phyloP scores from a whole-genome alignment of 2,797 vertebrate genomes.

The Myotis daubentonii region DNA sequence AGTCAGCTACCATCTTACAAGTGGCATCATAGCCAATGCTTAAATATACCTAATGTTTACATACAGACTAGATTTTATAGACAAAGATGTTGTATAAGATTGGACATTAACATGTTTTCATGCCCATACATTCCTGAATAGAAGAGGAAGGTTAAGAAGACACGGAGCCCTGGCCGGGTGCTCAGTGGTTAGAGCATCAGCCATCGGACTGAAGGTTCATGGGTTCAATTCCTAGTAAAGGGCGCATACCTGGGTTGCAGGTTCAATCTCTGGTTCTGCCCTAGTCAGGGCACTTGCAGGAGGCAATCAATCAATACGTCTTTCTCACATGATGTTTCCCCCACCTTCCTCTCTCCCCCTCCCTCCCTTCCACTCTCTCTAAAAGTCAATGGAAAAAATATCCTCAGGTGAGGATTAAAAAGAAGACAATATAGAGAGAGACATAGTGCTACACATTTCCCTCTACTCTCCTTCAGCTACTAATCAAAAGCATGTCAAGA shows the following conservation, averaged over 20 bases:
- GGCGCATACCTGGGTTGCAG: not conserved
- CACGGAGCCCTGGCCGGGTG: not conserved
- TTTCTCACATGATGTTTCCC: not conserved
- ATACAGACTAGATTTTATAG: not conserved
- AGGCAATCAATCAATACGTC: not conserved
- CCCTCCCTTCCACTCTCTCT: not conserved
- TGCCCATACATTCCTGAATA: not conserved
- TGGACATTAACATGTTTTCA: not conserved
- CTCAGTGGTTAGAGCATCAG: not conserved
- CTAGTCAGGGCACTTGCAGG: not conserved
- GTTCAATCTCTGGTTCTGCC: not conserved
- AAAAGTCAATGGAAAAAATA: not conserved
- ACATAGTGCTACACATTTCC: not conserved
- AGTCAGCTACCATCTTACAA: not conserved
- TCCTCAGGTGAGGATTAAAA: not conserved
- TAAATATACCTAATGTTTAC: not conserved
- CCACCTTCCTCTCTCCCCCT: not conserved
- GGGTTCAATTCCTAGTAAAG: not conserved
- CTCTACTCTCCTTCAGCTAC: not conserved
- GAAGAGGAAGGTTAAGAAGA: not conserved
- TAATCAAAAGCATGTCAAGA: conserved; percentile 5
- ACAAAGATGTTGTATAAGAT: not conserved
- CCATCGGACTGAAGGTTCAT: not conserved
- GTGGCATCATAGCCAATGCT: not conserved
- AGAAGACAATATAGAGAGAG: not conserved